Evolutionary conservation across 2,113 vertebrate species (phyloP), one percentile per base, ranked within the genome.

Genomic region (Sapajus apella): DNA sequence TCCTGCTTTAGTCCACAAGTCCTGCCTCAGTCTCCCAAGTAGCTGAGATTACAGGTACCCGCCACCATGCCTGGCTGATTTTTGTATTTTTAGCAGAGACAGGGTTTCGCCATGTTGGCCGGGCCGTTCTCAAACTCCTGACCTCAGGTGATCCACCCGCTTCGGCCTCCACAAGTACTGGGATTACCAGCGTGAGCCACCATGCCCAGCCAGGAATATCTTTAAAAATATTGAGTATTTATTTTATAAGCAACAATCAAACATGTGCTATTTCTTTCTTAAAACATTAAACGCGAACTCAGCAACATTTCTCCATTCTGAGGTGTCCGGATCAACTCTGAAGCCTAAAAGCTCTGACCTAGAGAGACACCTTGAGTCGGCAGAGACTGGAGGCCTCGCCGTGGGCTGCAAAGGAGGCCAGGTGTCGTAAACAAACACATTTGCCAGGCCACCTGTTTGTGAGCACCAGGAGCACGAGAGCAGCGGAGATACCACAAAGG

Each of bases 311-410:
- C 7, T 40, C n/a, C 13, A 11, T 2, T 35, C 20, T 12, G 27
- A 52, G 23, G 43, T 23, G 11, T 5, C 40, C 11, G 0, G 91
- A 47, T 82, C 25, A 40, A n/a, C 25, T 55, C 18, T 40, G 35
- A 68, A 72, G 13, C 14, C 70, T 43, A 2, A 16, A 35, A 35
- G 27, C 47, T 52, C 70, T 50, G n/a, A 17, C 56, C 91, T 43
- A 30, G 52, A 32, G 43, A 75, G 35, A 8, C 43, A 5, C 25
- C 18, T 18, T 45, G 8, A 23, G 25, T 50, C 9, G 13, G 25
- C 43, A 25, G 70, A 32, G n/a, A 18, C 35, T 0, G 37, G 3
- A 0, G 0, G 17, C 1, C 2, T 16, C 0, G 8, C 64, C 0
- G 13, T 2, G 13, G 5, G 30, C 56, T 35, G 17, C 25, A 5